Conservation (phyloP, 2,113 vertebrate species). For the Mastomys coucha region DNA sequence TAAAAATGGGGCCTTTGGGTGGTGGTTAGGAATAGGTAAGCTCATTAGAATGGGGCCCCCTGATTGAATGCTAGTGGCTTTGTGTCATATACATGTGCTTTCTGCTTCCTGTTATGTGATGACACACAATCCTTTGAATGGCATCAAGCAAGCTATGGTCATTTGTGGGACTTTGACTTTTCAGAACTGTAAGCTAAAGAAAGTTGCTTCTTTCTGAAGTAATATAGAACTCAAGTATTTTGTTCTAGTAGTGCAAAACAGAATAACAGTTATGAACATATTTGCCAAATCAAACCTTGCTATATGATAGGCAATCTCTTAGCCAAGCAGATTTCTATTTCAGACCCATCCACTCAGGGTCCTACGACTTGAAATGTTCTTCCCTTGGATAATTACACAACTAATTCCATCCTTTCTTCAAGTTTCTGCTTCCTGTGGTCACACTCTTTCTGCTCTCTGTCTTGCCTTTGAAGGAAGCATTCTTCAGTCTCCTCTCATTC, state of each 20-base stretch:
- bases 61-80: background rate
- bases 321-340: background rate
- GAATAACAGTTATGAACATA: background rate
- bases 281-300: background rate
- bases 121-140: background rate
- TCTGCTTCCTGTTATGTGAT: background rate
- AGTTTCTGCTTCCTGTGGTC: background rate
- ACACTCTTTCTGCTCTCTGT: background rate
- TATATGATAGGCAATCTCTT: background rate
- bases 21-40: background rate
- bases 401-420: background rate
- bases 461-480: conserved; percentile 20
- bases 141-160: background rate
- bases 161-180: background rate
- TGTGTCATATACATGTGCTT: background rate
- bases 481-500: background rate
- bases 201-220: background rate
- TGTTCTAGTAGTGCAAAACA: background rate
- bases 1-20: background rate
- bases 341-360: background rate
- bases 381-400: background rate
- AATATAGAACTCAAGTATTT: background rate
- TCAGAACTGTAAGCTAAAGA: background rate
- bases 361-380: background rate
- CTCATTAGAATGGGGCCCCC: background rate